Evolutionary conservation across 2,797 vertebrate species (phyloP), one percentile per base, ranked within the genome.

Genomic region (Orestias chungarensis): DNA sequence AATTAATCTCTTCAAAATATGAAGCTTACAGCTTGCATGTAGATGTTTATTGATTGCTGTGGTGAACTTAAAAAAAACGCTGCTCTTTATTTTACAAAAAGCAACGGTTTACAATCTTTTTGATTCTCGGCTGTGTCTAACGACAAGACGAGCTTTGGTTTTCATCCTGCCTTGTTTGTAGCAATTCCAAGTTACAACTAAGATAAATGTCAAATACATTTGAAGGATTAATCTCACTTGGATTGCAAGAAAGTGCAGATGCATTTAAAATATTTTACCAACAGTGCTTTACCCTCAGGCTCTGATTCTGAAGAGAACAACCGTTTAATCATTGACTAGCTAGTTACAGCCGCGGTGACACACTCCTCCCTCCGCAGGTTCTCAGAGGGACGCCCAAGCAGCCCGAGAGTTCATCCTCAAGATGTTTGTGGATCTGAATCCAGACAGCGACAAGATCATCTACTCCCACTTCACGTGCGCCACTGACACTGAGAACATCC

Each of bases 371-470:
- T 65, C 61, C 66, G 38, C 86, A 98, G 97, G 97, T 91, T 95
- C 96, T 5, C 96, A 98, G 70, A 91, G 97, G 82, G 97, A 98
- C 75, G 96, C 96, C 70, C 96, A 97, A 82, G 96, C 97, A 0
- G 97, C 96, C 72, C 93, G 97, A 78, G 97, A 98, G 89, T 98
- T 98, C 75, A 98, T 98, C 91, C 87, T 98, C 86, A 98, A 97
- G 95, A 98, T 98, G 97, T 98, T 98, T 5, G 97, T 98, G 89
- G 97, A 98, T 89, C 96, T 98, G 93, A 98, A 98, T 83, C 97
- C 97, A 71, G 97, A 98, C 92, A 97, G 96, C 90, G 97, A 98
- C 86, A 98, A 98, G 95, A 98, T 98, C 82, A 97, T 98, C 95
- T 98, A 98, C 94, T 98, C 97, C 55, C 97, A 98, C 93, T 98